Conservation (phyloP, 1,140 invertebrate species). For the Tribolium madens region DNA sequence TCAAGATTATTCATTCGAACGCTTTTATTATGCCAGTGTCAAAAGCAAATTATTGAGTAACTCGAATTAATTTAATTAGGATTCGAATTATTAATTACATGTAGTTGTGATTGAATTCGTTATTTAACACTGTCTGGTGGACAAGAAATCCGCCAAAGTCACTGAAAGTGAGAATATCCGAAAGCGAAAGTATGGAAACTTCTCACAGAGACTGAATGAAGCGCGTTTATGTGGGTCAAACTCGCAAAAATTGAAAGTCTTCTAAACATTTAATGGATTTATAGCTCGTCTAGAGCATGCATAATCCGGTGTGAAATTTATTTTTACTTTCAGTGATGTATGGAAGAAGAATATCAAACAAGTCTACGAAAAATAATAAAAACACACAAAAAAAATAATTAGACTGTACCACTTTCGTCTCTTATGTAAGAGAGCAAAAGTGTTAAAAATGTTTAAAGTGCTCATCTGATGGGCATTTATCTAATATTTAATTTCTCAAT, state of each 20-base stretch:
- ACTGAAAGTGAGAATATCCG: slow-evolving; percentile 52
- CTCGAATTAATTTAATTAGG: background rate
- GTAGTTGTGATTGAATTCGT: background rate
- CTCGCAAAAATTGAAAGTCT: slow-evolving; percentile 56
- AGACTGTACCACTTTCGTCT: background rate
- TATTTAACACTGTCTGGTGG: slow-evolving; percentile 16
- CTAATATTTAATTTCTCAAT: background rate
- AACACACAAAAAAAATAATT: background rate
- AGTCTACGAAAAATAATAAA: too few species aligned
- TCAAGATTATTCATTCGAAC: background rate
- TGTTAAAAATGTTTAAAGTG: background rate
- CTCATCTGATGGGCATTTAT: background rate
- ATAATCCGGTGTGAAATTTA: background rate
- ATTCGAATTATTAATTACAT: background rate
- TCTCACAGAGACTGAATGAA: slow-evolving; percentile 50
- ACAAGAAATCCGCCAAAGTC: background rate
- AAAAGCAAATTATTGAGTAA: background rate
- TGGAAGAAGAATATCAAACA: background rate
- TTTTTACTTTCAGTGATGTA: background rate
- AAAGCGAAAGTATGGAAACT: slow-evolving; percentile 52
- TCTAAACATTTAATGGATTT: slow-evolving; percentile 52
- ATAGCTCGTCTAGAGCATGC: slow-evolving; percentile 23
- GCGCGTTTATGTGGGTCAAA: slow-evolving; percentile 51
- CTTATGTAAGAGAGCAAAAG: background rate
- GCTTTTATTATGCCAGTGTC: background rate